Evolutionary conservation across 2,797 vertebrate species (phyloP).

Genomic region (Aplochiton taeniatus): DNA sequence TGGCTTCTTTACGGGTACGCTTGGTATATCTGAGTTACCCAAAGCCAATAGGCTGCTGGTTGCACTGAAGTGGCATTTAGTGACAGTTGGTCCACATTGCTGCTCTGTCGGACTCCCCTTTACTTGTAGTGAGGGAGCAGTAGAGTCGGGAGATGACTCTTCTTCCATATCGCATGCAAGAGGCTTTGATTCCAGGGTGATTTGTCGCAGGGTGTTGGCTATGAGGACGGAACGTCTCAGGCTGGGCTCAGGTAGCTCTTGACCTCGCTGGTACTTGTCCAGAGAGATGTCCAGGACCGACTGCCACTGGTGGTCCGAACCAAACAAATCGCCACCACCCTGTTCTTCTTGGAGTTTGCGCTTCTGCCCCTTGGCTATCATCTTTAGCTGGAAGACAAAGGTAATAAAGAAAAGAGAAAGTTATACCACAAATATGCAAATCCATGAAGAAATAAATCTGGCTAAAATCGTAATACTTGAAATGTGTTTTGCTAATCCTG

Average conservation of each 20-base stretch:
- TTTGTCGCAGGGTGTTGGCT: constrained; percentile 81
- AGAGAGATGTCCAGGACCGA: constrained; percentile 81
- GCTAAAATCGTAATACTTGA: too few relatives aligned
- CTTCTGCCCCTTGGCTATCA: constrained; percentile 81
- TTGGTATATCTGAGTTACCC: too few relatives aligned
- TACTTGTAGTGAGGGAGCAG: constrained; percentile 6
- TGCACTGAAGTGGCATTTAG: neutral
- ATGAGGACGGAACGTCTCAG: constrained; percentile 82
- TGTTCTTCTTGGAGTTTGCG: constrained; percentile 71
- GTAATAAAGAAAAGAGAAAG: neutral
- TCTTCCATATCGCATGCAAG: neutral
- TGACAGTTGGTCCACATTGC: neutral
- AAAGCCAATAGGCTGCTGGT: neutral
- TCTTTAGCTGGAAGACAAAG: constrained; percentile 51
- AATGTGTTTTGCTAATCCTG: too few relatives aligned
- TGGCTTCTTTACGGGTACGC: too few relatives aligned
- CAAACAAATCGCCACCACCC: constrained; percentile 39
- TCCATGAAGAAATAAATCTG: too few relatives aligned
- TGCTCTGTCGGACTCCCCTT: neutral
- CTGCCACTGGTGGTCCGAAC: constrained; percentile 75
- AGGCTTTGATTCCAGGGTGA: constrained; percentile 57
- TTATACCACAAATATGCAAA: neutral
- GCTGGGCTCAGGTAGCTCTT: constrained; percentile 76
- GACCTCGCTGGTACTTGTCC: constrained; percentile 79
- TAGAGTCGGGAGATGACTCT: neutral